Conservation (phyloP, 2,797 vertebrate species). For the Chiloscyllium punctatum region DNA sequence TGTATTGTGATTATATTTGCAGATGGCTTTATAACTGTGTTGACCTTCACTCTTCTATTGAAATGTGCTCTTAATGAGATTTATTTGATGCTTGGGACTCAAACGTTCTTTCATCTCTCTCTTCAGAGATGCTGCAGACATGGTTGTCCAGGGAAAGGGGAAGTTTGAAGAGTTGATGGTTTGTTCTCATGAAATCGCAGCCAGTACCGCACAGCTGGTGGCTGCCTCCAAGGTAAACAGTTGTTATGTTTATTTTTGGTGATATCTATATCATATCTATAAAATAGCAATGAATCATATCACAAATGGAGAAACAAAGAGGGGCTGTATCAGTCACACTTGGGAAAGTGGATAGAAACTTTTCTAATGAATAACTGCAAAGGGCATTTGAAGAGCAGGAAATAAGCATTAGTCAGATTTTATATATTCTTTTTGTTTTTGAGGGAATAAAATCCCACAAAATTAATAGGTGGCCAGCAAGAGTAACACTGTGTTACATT, state of each 20-base stretch:
- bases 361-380: not conserved
- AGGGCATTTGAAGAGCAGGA: not conserved
- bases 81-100: not conserved
- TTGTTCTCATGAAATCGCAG: constrained; percentile 90
- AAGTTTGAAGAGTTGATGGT: constrained; percentile 96
- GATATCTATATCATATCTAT: not conserved
- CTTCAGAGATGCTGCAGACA: constrained; percentile 83
- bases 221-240: constrained; percentile 85
- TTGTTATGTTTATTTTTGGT: not conserved
- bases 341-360: not conserved
- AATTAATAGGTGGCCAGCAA: not conserved
- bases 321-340: not conserved
- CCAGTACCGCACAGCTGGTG: constrained; percentile 92
- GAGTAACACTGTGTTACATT: not conserved
- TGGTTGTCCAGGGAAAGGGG: constrained; percentile 85
- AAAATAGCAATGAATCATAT: not conserved
- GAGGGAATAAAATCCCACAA: not conserved
- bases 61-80: not conserved
- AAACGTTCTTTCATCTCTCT: not conserved
- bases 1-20: not conserved
- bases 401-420: not conserved
- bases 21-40: not conserved
- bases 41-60: not conserved
- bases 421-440: not conserved
- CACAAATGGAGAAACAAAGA: not conserved